Base-by-base conservation (phyloP, 2,888 invertebrate species). In the Melipona bicolor region DNA sequence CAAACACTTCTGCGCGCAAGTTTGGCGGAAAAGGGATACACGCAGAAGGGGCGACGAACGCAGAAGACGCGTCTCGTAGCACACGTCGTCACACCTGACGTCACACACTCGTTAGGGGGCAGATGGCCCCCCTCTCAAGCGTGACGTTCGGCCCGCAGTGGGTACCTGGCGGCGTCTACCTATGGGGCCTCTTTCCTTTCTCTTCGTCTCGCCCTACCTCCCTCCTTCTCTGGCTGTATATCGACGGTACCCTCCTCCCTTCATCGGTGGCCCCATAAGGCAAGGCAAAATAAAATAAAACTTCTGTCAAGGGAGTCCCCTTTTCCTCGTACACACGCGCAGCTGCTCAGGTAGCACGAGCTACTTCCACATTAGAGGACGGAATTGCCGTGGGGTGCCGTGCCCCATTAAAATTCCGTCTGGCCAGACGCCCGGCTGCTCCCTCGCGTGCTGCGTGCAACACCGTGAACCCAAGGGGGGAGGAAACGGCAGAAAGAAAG, bases 51-150 rank as follows among this genome's bases (percentile, higher is more conserved):
- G 71, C 62, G 62, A 79, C 76, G 85, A 86, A 76, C 67, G 78
- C 54, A 86, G 87, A 74, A 76, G 78, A 91, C 88, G 87, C 87
- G 88, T 77, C 90, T 82, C 61, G 76, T 71, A 85, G 78, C 87
- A 89, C 88, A 85, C 90, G 89, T 92, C 93, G 94, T 94, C 94
- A 94, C 94, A 94, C 94, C 94, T 94, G 94, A 94, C 94, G 94
- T 94, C 94, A 94, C 94, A 91, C 83, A 92, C 94, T 92, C 92
- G 93, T 93, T 92, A 93, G 92, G 92, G 92, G 93, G 93, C 94
- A 94, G 94, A 94, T 94, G 94, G 93, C 90, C 91, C 94, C 94
- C 92, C 94, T 94, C 92, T 93, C 91, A 89, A 94, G 92, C 94
- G 92, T 94, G 94, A 94, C 94, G 93, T 92, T 90, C 84, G 84